phyloP scores from a whole-genome alignment of 2,113 vertebrate genomes.

The Gasterosteus nipponicus region DNA sequence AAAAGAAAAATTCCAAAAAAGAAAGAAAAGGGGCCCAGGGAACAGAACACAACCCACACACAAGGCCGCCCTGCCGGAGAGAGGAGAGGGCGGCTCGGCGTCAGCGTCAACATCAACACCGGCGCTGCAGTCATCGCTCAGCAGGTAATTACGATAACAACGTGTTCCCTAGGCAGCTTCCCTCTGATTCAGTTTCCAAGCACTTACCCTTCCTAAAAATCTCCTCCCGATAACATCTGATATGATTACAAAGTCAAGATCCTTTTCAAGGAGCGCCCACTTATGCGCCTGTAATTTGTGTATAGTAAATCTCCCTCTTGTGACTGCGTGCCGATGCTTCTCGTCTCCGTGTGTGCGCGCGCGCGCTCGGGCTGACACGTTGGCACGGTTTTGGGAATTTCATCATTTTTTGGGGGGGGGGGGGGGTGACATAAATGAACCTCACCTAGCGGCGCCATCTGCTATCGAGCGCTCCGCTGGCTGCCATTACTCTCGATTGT shows the following conservation, averaged over 20 bases:
- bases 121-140: slow-evolving; percentile 68
- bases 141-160: slow-evolving; percentile 78
- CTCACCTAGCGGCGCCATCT: slow-evolving; percentile 55
- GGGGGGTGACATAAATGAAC: slow-evolving; percentile 43
- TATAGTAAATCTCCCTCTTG: slow-evolving; percentile 55
- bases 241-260: slow-evolving; percentile 78
- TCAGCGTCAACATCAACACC: slow-evolving; percentile 71
- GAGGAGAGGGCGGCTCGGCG: slow-evolving; percentile 57
- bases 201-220: slow-evolving; percentile 74
- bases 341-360: slow-evolving; percentile 37
- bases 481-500: slow-evolving; percentile 55
- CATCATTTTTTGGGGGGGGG: slow-evolving; percentile 16
- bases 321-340: slow-evolving; percentile 32
- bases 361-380: slow-evolving; percentile 23
- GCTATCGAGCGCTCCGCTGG: slow-evolving; percentile 35
- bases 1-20: neutral
- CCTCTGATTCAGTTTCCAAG: slow-evolving; percentile 73
- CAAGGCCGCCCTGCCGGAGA: slow-evolving; percentile 48
- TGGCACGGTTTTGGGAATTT: slow-evolving; percentile 24
- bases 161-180: slow-evolving; percentile 66
- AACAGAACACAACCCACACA: slow-evolving; percentile 66
- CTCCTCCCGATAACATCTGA: slow-evolving; percentile 70
- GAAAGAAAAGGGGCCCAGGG: slow-evolving; percentile 41
- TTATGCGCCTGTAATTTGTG: slow-evolving; percentile 65
- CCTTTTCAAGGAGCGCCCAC: slow-evolving; percentile 68